Evolutionary conservation across 1,140 invertebrate species (phyloP), one percentile per base, ranked within the genome.

Genomic region (Plectrocnemia conspersa): DNA sequence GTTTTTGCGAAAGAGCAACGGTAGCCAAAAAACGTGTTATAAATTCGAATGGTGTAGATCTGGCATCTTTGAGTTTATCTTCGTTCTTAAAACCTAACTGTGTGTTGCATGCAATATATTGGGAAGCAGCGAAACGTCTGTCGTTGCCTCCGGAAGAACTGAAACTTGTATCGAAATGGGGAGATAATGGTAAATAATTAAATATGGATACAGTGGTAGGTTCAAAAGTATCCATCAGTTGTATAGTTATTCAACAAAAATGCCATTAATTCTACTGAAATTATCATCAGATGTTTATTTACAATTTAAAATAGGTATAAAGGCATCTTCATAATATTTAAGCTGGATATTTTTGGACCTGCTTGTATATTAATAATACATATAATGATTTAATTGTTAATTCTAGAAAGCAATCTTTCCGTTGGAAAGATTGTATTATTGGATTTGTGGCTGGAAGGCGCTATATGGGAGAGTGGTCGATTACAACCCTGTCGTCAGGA

Each of bases 401-500:
- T n/a, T n/a, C n/a, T n/a, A n/a, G n/a, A n/a, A n/a, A n/a, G n/a
- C n/a, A 35, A 50, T 38, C 4, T 16, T 4, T 38, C 47, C 21
- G 33, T 22, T 16, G 54, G 54, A 16, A 57, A 58, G 35, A 35
- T 55, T 7, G 16, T 61, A 18, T 40, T 61, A 11, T 41, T n/a
- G 7, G 55, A 52, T 23, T 33, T 61, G 6, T 53, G 35, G 24
- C 32, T 61, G 29, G 55, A 61, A 47, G 59, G 59, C 7, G 59
- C 54, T 1, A 29, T 58, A 10, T 61, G 59, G 59, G 59, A 57
- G 27, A 27, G 16, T 29, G 55, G 55, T 9, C 36, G 46, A 32
- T 47, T 61, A 40, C 59, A 61, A 41, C 59, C 59, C 5, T 61
- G 59, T 21, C 59, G 59, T 15, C 13, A 25, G 3, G 46, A 54